Percentiles rank a stretch among this genome's conserved stretches.
Conservation (phyloP, 2,888 invertebrate species). For the Limenitis camilla region DNA sequence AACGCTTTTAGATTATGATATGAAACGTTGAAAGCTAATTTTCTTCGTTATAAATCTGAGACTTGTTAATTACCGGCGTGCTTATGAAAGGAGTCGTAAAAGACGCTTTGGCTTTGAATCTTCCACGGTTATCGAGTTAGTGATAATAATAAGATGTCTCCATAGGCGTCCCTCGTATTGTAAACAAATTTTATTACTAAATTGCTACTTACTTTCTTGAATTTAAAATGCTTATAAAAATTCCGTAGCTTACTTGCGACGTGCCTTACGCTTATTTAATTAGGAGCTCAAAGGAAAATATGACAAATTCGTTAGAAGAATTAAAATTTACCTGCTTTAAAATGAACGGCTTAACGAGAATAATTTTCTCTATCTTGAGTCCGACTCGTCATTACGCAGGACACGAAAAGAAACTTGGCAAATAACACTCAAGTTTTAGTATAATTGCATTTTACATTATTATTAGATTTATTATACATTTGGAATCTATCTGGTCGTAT, state of each 20-base stretch:
- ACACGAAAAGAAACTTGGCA: constrained; percentile 20
- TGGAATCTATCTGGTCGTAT: no score
- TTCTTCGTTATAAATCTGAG: constrained; percentile 60
- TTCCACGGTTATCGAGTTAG: constrained; percentile 45
- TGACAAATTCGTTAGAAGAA: constrained; percentile 59
- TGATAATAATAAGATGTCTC: constrained; percentile 40
- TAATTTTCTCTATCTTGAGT: constrained; percentile 47
- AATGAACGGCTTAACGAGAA: constrained; percentile 59
- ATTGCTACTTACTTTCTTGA: constrained; percentile 37
- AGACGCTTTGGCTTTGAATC: constrained; percentile 50
- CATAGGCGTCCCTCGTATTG: constrained; percentile 24
- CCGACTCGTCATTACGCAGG: constrained; percentile 33
- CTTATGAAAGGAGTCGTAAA: constrained; percentile 46
- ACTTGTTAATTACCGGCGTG: constrained; percentile 61
- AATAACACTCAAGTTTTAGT: constrained; percentile 21
- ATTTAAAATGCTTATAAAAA: constrained; percentile 53
- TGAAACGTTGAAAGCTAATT: constrained; percentile 66
- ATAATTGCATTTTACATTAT: constrained; percentile 11
- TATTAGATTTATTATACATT: background rate
- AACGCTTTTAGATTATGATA: constrained; percentile 65
- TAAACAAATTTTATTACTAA: constrained; percentile 33
- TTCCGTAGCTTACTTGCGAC: constrained; percentile 39
- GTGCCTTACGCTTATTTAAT: constrained; percentile 52
- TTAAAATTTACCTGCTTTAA: constrained; percentile 67
- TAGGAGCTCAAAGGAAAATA: constrained; percentile 60